Evolutionary conservation across 1,140 invertebrate species (phyloP), one percentile per base, ranked within the genome.

Genomic region (Helicoverpa zea): DNA sequence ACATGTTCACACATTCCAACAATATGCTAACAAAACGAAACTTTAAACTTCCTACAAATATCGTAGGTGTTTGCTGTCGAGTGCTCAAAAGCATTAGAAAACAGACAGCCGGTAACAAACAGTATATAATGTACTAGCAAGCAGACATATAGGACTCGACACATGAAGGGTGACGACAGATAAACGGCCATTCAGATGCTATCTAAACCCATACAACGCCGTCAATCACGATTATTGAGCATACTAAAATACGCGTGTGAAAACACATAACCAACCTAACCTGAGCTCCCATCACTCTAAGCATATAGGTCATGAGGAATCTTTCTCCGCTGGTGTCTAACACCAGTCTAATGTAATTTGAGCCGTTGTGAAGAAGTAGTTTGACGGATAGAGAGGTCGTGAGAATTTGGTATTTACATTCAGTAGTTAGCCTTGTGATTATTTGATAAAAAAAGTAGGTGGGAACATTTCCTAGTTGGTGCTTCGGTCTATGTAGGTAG

Each of bases 141-240:
- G 49, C n/a, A 49, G 47, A 47, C 9, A 12, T 16, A 11, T 68
- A 75, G 35, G 23, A 35, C 43, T 63, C 76, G 16, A 73, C 43
- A 64, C 61, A 58, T 82, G 81, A 82, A 82, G 81, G 81, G 81
- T 81, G 79, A 66, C 79, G 79, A 81, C 72, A 81, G 79, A 75
- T 75, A 66, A 73, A 77, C 80, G 56, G 54, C 77, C 74, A 81
- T 18, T 59, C 74, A 77, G 80, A 81, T 81, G 35, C 74, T 81
- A 81, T 81, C 80, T 54, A 54, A 52, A 58, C 76, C 35, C 54
- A 81, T 61, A 68, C 74, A 77, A 81, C 80, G 47, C 63, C 80
- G 72, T 76, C 80, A 76, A 76, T 81, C 80, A 81, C 80, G 80
- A 81, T 66, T 61, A 72, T 79, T 70, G 63, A 68, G 61, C 52